phyloP scores from a whole-genome alignment of 2,888 invertebrate species.

The Baccha elongata region DNA sequence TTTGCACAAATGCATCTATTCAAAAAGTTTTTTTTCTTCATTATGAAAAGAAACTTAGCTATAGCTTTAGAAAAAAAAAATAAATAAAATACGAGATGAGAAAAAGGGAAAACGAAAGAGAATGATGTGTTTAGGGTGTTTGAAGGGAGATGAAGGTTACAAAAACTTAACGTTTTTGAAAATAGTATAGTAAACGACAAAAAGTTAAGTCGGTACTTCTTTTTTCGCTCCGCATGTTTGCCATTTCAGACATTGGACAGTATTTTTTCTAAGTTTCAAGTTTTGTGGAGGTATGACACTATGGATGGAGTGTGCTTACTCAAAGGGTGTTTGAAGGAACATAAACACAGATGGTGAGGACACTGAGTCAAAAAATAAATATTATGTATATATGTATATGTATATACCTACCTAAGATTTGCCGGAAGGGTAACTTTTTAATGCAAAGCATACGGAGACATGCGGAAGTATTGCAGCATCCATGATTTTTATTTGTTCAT shows the following conservation, averaged over 20 bases:
- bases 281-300: conserved; percentile 1
- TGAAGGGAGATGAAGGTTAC: not conserved
- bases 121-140: not conserved
- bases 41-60: conserved; percentile 48
- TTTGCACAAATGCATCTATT: conserved; percentile 70
- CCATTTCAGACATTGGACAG: conserved; percentile 19
- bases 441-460: not conserved
- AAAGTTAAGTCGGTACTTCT: conserved; percentile 48
- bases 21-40: conserved; percentile 44
- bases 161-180: conserved; percentile 60
- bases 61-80: conserved; percentile 44
- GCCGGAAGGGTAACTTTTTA: conserved; percentile 50
- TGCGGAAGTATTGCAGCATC: no score
- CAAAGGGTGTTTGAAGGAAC: not conserved
- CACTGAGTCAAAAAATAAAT: not conserved
- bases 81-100: no score
- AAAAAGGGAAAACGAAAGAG: conserved; percentile 5
- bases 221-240: not conserved
- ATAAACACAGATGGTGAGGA: not conserved
- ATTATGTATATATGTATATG: no score
- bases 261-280: conserved; percentile 39
- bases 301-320: conserved; percentile 28
- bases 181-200: conserved; percentile 41
- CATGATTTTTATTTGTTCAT: no score
- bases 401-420: conserved; percentile 44